These are phyloP conservation scores for Drosophila subobscura DNA, from an alignment of 1,140 invertebrate species.

Conservation along the genomic window DNA sequence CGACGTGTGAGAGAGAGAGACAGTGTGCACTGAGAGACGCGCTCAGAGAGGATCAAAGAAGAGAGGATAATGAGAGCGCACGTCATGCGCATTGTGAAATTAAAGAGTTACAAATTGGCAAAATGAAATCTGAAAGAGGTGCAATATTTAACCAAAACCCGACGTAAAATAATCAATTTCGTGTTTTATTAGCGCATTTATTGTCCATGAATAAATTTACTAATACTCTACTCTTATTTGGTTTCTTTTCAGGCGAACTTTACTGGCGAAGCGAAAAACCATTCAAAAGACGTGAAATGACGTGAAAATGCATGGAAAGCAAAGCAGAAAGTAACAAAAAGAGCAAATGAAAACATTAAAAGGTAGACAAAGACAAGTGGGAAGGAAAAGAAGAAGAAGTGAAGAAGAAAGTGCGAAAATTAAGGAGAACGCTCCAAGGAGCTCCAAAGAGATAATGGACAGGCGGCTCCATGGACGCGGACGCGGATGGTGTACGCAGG, in stretches of 20 bases:
- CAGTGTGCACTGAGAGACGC: too few relatives aligned
- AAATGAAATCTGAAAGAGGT: too few relatives aligned
- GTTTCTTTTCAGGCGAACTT: conserved; percentile 35
- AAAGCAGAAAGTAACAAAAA: conserved; percentile 36
- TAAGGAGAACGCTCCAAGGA: conserved; percentile 15
- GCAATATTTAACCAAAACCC: too few relatives aligned
- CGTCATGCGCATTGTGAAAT: too few relatives aligned
- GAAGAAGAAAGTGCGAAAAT: conserved; percentile 14
- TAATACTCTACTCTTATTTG: background rate
- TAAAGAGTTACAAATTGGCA: too few relatives aligned
- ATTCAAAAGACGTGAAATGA: conserved; percentile 34
- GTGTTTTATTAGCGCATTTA: background rate
- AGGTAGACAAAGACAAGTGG: conserved; percentile 4
- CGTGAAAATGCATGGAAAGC: conserved; percentile 24
- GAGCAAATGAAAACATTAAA: conserved; percentile 36
- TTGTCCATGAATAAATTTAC: background rate
- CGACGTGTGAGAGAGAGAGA: too few relatives aligned
- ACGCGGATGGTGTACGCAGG: background rate
- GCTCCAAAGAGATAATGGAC: conserved; percentile 22
- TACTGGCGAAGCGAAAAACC: conserved; percentile 6
- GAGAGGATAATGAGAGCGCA: too few relatives aligned
- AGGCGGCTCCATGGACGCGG: conserved; percentile 14
- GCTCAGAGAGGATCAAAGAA: too few relatives aligned
- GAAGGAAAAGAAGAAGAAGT: background rate
- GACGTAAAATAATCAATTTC: background rate